A percentile compares a stretch with the other conserved stretches of the same genome.
These are phyloP conservation scores for Peromyscus californicus DNA, from an alignment of 2,113 vertebrate species.

Conservation along the genomic window DNA sequence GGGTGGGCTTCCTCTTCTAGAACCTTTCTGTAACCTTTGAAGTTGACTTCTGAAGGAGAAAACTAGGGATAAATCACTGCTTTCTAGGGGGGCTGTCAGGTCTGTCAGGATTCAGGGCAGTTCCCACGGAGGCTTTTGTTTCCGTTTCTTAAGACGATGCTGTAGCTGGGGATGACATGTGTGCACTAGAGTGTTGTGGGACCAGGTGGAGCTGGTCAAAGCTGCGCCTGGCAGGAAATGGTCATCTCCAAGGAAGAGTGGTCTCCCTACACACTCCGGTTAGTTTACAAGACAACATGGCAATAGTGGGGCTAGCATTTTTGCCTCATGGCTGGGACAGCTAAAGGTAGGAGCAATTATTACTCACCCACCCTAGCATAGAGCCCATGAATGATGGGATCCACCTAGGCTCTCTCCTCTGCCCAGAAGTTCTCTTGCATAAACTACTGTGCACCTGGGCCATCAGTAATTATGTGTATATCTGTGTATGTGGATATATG, in stretches of 20 bases:
- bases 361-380: rapidly evolving
- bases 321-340: background rate
- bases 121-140: background rate
- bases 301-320: background rate
- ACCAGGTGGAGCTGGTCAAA: background rate
- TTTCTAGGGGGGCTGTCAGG: background rate
- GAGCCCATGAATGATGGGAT: background rate
- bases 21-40: background rate
- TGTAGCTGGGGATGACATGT: background rate
- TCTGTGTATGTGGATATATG: background rate
- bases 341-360: background rate
- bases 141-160: background rate
- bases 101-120: background rate
- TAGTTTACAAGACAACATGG: background rate
- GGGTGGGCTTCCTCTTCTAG: background rate
- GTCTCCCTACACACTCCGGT: rapidly evolving
- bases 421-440: no score
- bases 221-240: background rate
- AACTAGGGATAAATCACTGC: no score
- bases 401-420: background rate
- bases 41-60: background rate
- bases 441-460: background rate
- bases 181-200: background rate
- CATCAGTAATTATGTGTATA: background rate
- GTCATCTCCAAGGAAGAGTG: background rate